Percentiles rank a stretch among this genome's conserved stretches.
phyloP scores from a whole-genome alignment of 64 coral and sea anemone species.

The Montipora sp. region DNA sequence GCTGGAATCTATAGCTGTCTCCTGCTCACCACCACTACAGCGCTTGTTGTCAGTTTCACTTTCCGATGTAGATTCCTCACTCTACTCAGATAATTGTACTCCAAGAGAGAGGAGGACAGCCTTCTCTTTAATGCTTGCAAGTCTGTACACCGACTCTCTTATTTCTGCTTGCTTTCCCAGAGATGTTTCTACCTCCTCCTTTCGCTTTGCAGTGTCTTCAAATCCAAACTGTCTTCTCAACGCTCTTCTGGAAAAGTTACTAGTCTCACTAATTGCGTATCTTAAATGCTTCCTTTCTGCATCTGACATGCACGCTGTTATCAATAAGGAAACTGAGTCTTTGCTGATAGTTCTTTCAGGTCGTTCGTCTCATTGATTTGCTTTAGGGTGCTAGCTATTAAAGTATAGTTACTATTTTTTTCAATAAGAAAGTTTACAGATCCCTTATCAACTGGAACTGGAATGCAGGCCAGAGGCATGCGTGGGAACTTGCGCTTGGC shows the following conservation, averaged over 20 bases:
- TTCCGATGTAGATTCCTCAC: constrained; percentile 21
- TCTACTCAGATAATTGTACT: constrained; percentile 17
- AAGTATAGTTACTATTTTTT: constrained; percentile 30
- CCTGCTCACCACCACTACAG: constrained; percentile 17
- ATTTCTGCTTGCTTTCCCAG: constrained; percentile 22
- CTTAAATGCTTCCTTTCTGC: constrained; percentile 20
- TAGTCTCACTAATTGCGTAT: constrained; percentile 34
- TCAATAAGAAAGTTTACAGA: constrained; percentile 32
- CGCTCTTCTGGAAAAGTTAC: constrained; percentile 25
- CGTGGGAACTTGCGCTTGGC: constrained; percentile 18
- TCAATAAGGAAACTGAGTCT: constrained; percentile 14
- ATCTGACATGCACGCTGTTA: constrained; percentile 13
- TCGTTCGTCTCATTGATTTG: constrained; percentile 13
- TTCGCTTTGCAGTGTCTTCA: constrained; percentile 19
- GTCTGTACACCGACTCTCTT: constrained; percentile 3
- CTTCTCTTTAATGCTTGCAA: constrained; percentile 13
- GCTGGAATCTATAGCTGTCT: constrained; percentile 25
- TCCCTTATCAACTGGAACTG: constrained; percentile 19
- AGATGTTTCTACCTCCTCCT: constrained; percentile 9
- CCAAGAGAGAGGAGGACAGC: constrained; percentile 35
- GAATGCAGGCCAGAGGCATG: constrained; percentile 25
- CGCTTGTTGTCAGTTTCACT: not conserved
- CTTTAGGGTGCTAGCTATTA: constrained; percentile 25
- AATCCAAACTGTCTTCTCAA: constrained; percentile 25
- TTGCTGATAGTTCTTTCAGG: constrained; percentile 33